Base-by-base conservation (phyloP, 1,140 invertebrate genomes). In the Meloidogyne chitwoodi region DNA sequence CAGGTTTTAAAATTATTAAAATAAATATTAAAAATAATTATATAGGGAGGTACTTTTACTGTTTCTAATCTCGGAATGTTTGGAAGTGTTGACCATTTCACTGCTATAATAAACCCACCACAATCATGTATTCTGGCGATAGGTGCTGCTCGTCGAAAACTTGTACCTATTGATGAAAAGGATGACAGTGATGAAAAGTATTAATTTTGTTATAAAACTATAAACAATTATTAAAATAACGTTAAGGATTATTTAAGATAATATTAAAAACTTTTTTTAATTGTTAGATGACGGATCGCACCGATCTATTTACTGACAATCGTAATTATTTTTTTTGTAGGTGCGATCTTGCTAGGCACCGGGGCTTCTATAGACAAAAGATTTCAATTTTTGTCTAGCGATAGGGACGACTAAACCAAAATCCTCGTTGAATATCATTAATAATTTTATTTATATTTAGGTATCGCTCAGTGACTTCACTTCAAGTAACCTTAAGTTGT, bases 61-160 rank as follows among this genome's bases (percentile, higher is more conserved):
- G 92, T 99, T 6, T 98, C 96, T 0, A 99, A 99, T 89, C 89
- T 99, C 74, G 96, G 96, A 83, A 99, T 99, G 96, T 98, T 94
- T 89, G 95, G 94, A 87, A 77, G 76, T 68, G 89, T 92, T 41
- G 90, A 90, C 72, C 88, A 90, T 78, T 92, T 92, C 83, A 88
- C 90, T 56, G 91, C 91, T 34, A 91, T 92, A n/a, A 91, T 92
- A 38, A 92, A 92, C 85, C 91, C 91, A 65, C 91, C 91, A 19
- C 92, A 92, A 87, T 88, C 91, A 0, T 91, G 91, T 81, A 92
- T 92, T 81, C 85, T 92, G 70, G 91, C 91, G 75, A 89, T 92
- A 68, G 91, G 91, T 64, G 89, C 88, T 63, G 89, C 91, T 64
- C 88, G 90, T 61, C 88, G 90, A 74, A 88, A 88, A 83, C 79